A percentile compares a stretch with the other conserved stretches of the same genome.
Conservation (phyloP, 37 sponge, comb jelly and placozoan genomes). For the Crambe crambe region DNA sequence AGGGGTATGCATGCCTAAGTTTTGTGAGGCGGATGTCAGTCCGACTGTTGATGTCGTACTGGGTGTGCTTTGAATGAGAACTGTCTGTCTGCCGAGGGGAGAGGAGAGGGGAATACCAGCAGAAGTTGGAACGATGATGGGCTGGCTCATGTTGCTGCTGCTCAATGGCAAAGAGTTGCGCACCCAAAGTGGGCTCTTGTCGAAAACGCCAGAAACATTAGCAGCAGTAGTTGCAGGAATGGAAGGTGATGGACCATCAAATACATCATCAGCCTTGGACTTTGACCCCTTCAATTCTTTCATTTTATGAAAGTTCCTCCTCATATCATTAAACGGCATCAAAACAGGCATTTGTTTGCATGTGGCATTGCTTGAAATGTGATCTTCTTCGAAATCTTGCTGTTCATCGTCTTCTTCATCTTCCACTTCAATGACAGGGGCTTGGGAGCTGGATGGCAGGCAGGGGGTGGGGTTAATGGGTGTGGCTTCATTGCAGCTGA, state of each 20-base stretch:
- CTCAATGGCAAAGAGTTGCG: neutral
- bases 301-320: no score
- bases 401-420: neutral
- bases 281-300: no score
- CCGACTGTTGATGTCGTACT: neutral
- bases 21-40: neutral
- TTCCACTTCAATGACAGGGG: neutral
- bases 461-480: neutral
- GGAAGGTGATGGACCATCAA: neutral
- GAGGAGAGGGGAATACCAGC: neutral
- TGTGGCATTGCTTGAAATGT: neutral
- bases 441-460: neutral
- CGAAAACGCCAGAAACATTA: neutral
- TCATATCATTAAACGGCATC: no score
- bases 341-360: neutral
- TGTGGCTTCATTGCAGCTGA: neutral
- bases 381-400: neutral
- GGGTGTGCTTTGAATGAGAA: neutral
- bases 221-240: neutral
- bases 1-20: neutral
- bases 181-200: conserved; percentile 26
- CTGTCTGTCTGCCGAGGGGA: neutral
- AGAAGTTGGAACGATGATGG: neutral
- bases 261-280: no score
- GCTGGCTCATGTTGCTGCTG: neutral